A percentile compares a stretch with the other conserved stretches of the same genome.
phyloP scores from a whole-genome alignment of 2,888 invertebrate species.

The Camponotus fellah region DNA sequence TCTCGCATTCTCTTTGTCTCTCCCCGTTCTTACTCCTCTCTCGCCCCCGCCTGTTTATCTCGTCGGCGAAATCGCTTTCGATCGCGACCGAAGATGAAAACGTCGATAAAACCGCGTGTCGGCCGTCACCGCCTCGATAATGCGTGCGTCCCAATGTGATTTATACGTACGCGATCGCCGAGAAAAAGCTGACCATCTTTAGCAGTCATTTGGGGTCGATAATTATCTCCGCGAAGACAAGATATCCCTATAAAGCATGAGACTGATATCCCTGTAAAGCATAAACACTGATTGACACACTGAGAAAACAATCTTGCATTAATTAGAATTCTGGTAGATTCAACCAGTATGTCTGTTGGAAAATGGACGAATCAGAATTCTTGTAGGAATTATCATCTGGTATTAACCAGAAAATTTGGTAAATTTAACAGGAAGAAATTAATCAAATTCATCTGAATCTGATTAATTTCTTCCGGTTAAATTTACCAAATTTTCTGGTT shows the following conservation, averaged over 20 bases:
- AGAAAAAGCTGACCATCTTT: background rate
- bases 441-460: no score
- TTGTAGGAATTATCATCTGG: no score
- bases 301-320: no score
- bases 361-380: no score
- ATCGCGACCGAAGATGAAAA: slow-evolving; percentile 47
- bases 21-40: slow-evolving; percentile 38
- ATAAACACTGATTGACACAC: no score
- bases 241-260: no score
- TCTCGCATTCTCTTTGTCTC: slow-evolving; percentile 25
- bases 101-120: slow-evolving; percentile 33
- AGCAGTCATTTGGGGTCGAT: background rate
- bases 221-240: background rate
- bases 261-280: background rate
- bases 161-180: background rate
- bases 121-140: slow-evolving; percentile 30
- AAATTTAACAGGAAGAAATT: no score
- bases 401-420: no score
- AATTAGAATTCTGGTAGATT: no score
- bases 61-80: slow-evolving; percentile 64
- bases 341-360: no score
- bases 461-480: no score
- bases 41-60: slow-evolving; percentile 51
- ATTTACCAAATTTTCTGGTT: no score
- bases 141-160: slow-evolving; percentile 2